phyloP scores from a whole-genome alignment of 2,888 invertebrate genomes.

The Rhogogaster chlorosoma region DNA sequence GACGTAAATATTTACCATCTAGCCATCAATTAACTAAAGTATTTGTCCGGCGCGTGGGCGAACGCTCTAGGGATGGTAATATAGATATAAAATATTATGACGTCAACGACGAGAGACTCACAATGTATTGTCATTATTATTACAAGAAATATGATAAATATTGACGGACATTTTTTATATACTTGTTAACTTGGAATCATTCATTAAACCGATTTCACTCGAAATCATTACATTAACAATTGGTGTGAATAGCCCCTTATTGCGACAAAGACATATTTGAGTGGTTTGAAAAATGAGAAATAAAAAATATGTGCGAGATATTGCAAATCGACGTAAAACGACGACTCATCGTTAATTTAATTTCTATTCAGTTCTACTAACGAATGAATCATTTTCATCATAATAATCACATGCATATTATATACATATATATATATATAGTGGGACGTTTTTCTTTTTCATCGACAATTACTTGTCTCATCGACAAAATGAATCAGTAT shows the following conservation, averaged over 20 bases:
- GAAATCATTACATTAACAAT: not conserved
- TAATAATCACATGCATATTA: too few relatives aligned
- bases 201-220: not conserved
- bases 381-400: not conserved
- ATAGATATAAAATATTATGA: not conserved
- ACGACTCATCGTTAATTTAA: not conserved
- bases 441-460: too few relatives aligned
- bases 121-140: not conserved
- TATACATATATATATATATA: not conserved
- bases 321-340: not conserved
- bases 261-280: not conserved
- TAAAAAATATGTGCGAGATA: not conserved
- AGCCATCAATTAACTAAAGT: not conserved
- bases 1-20: not conserved
- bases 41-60: not conserved
- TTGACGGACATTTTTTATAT: not conserved
- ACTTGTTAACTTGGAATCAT: not conserved
- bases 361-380: not conserved
- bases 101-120: not conserved
- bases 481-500: too few relatives aligned
- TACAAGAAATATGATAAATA: not conserved
- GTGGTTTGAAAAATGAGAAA: not conserved
- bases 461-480: too few relatives aligned
- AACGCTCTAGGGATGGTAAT: not conserved
- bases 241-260: not conserved